A percentile compares a stretch with the other conserved stretches of the same genome.
These are phyloP conservation scores for Tinamus guttatus DNA, from an alignment of 2,113 vertebrate species.

Conservation along the genomic window DNA sequence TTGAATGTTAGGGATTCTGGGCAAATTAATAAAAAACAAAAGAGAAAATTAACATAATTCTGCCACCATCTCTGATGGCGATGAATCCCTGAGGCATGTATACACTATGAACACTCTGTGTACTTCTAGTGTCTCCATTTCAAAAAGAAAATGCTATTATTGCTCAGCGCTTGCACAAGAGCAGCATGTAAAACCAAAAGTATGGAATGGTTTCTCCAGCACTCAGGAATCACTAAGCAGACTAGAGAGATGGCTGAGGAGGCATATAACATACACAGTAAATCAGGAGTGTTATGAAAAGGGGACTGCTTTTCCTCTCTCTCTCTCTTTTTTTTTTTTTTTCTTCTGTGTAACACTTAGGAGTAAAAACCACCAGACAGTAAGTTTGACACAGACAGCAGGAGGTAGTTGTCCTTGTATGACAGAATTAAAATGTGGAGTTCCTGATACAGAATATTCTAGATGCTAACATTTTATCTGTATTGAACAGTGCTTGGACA, in stretches of 20 bases:
- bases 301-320: not conserved
- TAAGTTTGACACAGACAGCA: not conserved
- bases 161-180: not conserved
- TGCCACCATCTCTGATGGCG: not conserved
- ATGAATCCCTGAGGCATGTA: constrained; percentile 30
- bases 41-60: not conserved
- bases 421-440: not conserved
- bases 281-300: not conserved
- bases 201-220: not conserved
- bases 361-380: not conserved
- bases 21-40: constrained; percentile 25
- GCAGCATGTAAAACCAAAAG: not conserved
- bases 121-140: not conserved
- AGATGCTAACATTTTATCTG: not conserved
- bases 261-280: not conserved
- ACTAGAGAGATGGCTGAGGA: not conserved
- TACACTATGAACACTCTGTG: not conserved
- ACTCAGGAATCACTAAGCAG: not conserved
- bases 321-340: not conserved
- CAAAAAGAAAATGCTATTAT: constrained; percentile 22
- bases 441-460: not conserved
- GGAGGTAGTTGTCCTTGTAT: not conserved
- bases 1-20: not conserved
- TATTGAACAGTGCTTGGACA: not conserved
- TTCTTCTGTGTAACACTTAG: not conserved